Evolutionary conservation across 2,888 invertebrate species (phyloP), one percentile per base, ranked within the genome.

Genomic region (Lochmaea crataegi): DNA sequence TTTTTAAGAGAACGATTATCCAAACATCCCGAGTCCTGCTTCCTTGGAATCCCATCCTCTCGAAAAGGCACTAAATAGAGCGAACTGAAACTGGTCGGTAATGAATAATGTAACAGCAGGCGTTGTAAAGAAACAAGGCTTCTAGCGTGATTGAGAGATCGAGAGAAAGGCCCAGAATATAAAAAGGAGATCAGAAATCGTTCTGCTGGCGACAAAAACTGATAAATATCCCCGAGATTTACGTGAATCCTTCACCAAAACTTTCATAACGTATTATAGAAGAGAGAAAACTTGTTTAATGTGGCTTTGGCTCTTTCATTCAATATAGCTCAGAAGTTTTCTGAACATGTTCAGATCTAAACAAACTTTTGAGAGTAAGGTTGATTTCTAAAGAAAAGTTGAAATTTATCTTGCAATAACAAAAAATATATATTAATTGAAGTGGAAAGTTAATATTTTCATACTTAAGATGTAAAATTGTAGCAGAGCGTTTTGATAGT

Each of bases 131-230:
- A 86, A 86, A 86, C 86, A 86, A 86, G 84, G 84, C 85, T 84
- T 83, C 82, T 80, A 82, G 82, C 84, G 85, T 86, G 86, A 86
- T 86, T 86, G 86, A 86, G 86, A 86, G 86, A 86, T 86, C 85
- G 86, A 82, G 83, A 82, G 86, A 84, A 84, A 84, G 86, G 86
- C 83, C 81, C 84, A 82, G 87, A 86, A 87, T 87, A 87, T 86
- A 86, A 87, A 87, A 87, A 86, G 86, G 87, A 86, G 86, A 86
- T 86, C 86, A 86, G 86, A 85, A 87, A 87, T 87, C 87, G 87
- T 86, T 87, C 85, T 86, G 82, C 80, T 76, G 83, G 84, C 84
- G 86, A 86, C 86, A 86, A 86, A 86, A 86, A 86, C 86, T 86
- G 86, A 86, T 86, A 86, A 86, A 86, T 86, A 86, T 85, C 84